Percentiles rank a stretch among this genome's conserved stretches.
Evolutionary conservation across 2,888 invertebrate genomes (phyloP).

Genomic region (Mongoloraphidia duomilia): DNA sequence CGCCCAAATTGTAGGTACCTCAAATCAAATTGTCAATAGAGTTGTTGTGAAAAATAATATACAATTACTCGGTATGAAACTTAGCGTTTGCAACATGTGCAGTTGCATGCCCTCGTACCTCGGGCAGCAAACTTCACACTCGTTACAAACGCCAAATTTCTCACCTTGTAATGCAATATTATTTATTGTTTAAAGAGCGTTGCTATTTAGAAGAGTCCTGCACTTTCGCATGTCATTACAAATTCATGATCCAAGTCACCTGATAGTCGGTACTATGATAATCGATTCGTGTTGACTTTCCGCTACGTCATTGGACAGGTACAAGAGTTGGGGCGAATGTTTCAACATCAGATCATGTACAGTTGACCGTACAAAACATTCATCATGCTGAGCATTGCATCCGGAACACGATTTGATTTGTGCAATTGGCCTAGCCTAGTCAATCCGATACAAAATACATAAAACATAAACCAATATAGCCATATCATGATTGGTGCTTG

Average conservation of each 20-base stretch:
- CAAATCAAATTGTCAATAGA: too few relatives aligned
- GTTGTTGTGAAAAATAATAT: too few relatives aligned
- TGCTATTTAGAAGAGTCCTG: background rate
- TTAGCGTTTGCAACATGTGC: too few relatives aligned
- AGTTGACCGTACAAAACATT: background rate
- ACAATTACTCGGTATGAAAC: too few relatives aligned
- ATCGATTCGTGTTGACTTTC: conserved; percentile 26
- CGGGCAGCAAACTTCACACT: too few relatives aligned
- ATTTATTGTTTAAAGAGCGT: background rate
- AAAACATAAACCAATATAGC: conserved; percentile 8
- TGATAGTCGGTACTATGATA: conserved; percentile 25
- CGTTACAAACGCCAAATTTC: too few relatives aligned
- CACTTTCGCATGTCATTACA: conserved; percentile 15
- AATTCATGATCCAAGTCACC: conserved; percentile 20
- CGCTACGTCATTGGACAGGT: conserved; percentile 25
- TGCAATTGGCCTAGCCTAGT: background rate
- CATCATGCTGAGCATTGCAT: background rate
- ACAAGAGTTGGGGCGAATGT: conserved; percentile 20
- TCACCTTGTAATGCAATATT: too few relatives aligned
- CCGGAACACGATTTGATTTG: background rate
- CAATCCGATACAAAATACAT: conserved; percentile 2
- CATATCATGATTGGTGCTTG: conserved; percentile 8
- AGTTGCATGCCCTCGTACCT: too few relatives aligned
- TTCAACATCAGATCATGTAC: conserved; percentile 15
- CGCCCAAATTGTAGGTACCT: too few relatives aligned